Evolutionary conservation across 2,113 vertebrate genomes (phyloP).

Genomic region (Nettapus auritus): DNA sequence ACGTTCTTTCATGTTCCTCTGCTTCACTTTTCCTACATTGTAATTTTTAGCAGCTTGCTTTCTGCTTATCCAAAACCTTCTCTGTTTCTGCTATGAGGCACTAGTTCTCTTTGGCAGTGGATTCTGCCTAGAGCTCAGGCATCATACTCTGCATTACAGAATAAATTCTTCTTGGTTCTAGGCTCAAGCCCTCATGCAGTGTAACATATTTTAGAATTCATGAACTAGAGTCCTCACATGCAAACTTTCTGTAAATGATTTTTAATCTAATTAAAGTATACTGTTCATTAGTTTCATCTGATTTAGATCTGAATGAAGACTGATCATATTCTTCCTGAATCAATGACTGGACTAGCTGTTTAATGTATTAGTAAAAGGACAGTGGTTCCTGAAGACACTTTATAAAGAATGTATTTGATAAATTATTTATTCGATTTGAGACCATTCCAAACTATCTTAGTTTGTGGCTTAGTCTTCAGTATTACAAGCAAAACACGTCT

Average conservation of each 20-base stretch:
- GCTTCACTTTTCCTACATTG: background rate
- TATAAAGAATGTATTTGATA: background rate
- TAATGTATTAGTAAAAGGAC: background rate
- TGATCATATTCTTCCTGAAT: background rate
- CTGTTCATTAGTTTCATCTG: background rate
- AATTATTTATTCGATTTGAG: background rate
- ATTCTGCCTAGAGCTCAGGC: background rate
- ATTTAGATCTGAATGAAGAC: background rate
- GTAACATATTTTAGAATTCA: background rate
- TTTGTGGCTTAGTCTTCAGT: background rate
- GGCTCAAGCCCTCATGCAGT: background rate
- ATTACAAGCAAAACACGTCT: background rate
- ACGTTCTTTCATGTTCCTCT: background rate
- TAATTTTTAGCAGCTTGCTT: background rate
- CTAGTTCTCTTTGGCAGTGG: background rate
- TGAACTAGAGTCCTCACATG: background rate
- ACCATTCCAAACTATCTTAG: background rate
- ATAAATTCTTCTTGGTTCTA: background rate
- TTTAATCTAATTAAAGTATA: background rate
- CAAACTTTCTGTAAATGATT: background rate
- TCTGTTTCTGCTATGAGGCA: background rate
- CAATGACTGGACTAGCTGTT: background rate
- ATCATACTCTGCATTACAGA: background rate
- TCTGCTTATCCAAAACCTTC: background rate
- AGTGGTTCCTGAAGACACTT: background rate